Evolutionary conservation across 2,113 vertebrate genomes (phyloP), one percentile per base, ranked within the genome.

Genomic region (Theropithecus gelada): DNA sequence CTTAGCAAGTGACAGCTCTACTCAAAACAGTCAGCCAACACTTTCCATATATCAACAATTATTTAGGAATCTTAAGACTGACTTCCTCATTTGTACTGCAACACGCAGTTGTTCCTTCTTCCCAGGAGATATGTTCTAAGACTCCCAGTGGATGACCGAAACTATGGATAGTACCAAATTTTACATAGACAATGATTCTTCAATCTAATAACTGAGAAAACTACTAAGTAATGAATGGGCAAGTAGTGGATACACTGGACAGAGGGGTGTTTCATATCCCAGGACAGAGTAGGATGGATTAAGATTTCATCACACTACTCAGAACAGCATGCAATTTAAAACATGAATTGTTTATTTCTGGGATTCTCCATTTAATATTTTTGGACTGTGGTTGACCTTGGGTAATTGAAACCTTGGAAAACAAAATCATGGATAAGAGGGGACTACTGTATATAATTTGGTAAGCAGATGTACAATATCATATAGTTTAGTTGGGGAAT

Each of bases 21-120:
- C 66, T 90, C 64, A 88, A 86, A 93, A 95, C 57, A 97, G 40
- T 78, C 88, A 96, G 55, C 38, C 45, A 94, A 89, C 45, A 66
- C 81, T 86, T 82, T 88, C 72, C 40, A 84, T 83, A 88, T 92
- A 68, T 88, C 93, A 97, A 85, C 72, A 92, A 73, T 76, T 70
- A 84, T 43, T 92, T 72, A 59, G 80, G 94, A 95, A 97, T 75
- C 68, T 70, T 35, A 75, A 57, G 48, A 40, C n/a, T 43, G 55
- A 84, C 6, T 84, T 64, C 57, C 91, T 96, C 61, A 90, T 93
- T 48, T 82, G 32, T 73, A 50, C n/a, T 64, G 27, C 4, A 52
- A 55, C 32, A 45, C 8, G 8, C 43, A 76, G 73, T 48, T 18
- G 43, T 78, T 45, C 8, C 75, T 48, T 78, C 17, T 78, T 78